Conservation (phyloP, 2,113 vertebrate genomes). For the Onychostoma macrolepis region DNA sequence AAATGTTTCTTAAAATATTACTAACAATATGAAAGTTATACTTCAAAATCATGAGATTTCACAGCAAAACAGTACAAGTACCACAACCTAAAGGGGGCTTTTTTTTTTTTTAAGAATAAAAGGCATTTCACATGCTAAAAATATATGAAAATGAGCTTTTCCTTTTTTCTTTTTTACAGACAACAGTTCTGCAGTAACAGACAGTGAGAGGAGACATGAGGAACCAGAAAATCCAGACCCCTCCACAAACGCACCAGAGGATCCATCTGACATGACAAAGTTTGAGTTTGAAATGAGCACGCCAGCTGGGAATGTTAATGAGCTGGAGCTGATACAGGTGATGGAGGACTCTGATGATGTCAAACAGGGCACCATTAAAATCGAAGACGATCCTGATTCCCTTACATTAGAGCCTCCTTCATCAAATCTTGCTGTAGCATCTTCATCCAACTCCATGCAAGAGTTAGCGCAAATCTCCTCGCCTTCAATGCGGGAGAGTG, state of each 20-base stretch:
- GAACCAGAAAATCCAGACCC: constrained; percentile 20
- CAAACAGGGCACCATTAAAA: constrained; percentile 59
- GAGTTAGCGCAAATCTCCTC: constrained; percentile 34
- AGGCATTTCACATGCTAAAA: background rate
- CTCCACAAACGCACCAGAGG: constrained; percentile 9
- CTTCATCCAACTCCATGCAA: background rate
- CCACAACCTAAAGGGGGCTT: background rate
- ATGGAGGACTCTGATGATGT: constrained; percentile 58
- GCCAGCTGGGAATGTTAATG: constrained; percentile 57
- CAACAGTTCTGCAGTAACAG: constrained; percentile 45
- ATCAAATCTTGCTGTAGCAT: background rate
- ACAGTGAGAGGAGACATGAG: constrained; percentile 38
- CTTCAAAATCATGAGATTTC: background rate
- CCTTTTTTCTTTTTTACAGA: constrained; percentile 52
- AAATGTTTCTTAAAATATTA: background rate
- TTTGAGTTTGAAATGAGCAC: constrained; percentile 64
- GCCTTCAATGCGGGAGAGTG: constrained; percentile 4
- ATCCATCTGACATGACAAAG: constrained; percentile 46
- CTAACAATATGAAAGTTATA: too few relatives aligned
- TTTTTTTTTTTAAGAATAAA: background rate
- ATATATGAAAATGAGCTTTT: background rate
- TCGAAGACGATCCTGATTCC: constrained; percentile 58
- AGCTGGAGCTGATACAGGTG: constrained; percentile 63
- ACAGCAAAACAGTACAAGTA: background rate
- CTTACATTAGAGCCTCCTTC: constrained; percentile 37